These are phyloP conservation scores for Parasteatoda tepidariorum DNA, from an alignment of 1,140 invertebrate species.

Conservation along the genomic window DNA sequence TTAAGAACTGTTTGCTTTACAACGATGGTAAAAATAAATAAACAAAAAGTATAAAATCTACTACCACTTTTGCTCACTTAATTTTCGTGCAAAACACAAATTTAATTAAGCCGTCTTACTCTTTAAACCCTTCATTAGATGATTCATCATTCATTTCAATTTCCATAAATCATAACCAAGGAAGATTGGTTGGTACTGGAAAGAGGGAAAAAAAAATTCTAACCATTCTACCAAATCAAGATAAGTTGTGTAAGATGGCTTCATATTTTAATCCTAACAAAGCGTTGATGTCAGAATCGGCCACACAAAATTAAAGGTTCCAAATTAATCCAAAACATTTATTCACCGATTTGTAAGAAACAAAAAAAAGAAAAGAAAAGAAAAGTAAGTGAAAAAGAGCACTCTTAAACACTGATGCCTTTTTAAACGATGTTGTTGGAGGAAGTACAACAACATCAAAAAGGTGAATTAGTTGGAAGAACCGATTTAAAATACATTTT, in stretches of 20 bases:
- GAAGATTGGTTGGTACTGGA: conserved; percentile 11
- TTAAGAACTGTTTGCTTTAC: no score
- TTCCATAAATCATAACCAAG: conserved; percentile 46
- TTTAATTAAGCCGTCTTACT: conserved; percentile 46
- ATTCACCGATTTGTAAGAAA: conserved; percentile 52
- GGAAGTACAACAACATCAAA: conserved; percentile 44
- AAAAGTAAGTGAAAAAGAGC: conserved; percentile 7
- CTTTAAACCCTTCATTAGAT: conserved; percentile 43
- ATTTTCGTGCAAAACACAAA: conserved; percentile 38
- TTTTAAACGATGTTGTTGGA: conserved; percentile 50
- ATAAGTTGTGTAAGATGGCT: background rate
- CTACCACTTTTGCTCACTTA: conserved; percentile 23
- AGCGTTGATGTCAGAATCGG: conserved; percentile 49
- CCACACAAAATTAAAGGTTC: conserved; percentile 45
- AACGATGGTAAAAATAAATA: no score
- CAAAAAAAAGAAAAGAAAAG: no score
- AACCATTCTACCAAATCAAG: conserved; percentile 32
- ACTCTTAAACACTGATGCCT: conserved; percentile 41
- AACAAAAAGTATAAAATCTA: conserved; percentile 30
- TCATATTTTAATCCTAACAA: conserved; percentile 58
- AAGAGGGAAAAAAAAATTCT: conserved; percentile 20
- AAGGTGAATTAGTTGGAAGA: conserved; percentile 33
- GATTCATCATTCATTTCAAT: conserved; percentile 54
- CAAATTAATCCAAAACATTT: conserved; percentile 60
- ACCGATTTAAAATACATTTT: conserved; percentile 50